These are phyloP conservation scores for Heterodera carotae DNA, from an alignment of 1,140 invertebrate genomes.

Conservation along the genomic window DNA sequence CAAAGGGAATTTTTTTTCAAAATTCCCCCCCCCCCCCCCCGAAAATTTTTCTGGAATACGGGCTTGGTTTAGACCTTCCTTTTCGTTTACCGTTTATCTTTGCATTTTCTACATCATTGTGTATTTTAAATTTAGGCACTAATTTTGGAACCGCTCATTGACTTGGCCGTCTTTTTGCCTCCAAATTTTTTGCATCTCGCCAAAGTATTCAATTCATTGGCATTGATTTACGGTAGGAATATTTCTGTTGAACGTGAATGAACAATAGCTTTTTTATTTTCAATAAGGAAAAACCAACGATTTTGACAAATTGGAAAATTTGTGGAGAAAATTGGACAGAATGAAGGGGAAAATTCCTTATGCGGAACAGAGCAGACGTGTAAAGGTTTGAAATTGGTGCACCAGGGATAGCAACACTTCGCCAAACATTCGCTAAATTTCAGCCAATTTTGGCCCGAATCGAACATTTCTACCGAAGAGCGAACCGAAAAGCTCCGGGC, in stretches of 20 bases:
- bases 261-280: neutral
- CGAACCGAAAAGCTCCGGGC: slow-evolving; percentile 8
- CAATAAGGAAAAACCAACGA: neutral
- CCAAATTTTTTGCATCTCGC: slow-evolving; percentile 10
- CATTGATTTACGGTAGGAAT: slow-evolving; percentile 18
- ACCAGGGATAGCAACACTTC: neutral
- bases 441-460: slow-evolving; percentile 2
- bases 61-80: neutral
- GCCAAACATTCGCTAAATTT: neutral
- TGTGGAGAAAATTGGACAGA: slow-evolving; percentile 15
- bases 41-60: neutral
- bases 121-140: slow-evolving; percentile 15
- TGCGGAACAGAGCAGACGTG: neutral
- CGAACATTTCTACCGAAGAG: slow-evolving; percentile 15
- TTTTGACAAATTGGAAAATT: slow-evolving; percentile 12
- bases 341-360: neutral
- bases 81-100: neutral
- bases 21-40: too few species aligned
- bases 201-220: slow-evolving; percentile 12
- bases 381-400: slow-evolving; percentile 8
- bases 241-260: neutral
- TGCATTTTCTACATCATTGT: too few species aligned
- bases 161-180: slow-evolving; percentile 12
- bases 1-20: neutral
- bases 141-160: slow-evolving; percentile 17